A percentile compares a stretch with the other conserved stretches of the same genome.
phyloP scores from a whole-genome alignment of 2,888 invertebrate species.

The Calameuta pallipes region DNA sequence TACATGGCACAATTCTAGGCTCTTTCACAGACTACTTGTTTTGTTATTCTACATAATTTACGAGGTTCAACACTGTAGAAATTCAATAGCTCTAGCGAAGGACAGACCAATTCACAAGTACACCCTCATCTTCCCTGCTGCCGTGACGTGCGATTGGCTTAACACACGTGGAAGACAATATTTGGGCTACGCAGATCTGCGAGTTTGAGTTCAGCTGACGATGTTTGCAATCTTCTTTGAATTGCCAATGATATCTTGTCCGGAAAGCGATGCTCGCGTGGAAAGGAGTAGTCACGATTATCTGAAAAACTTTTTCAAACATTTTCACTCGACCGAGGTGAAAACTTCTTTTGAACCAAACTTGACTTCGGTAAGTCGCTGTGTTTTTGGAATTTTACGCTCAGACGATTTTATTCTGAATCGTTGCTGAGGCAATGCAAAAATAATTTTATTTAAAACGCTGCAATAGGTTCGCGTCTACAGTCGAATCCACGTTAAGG shows the following conservation, averaged over 20 bases:
- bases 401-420: conserved; percentile 17
- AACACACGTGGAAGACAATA: no score
- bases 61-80: neutral
- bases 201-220: no score
- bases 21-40: neutral
- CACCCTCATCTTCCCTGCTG: neutral
- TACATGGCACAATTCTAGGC: neutral
- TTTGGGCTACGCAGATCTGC: no score
- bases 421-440: neutral
- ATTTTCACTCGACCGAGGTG: conserved; percentile 27
- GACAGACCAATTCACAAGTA: neutral
- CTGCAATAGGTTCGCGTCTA: neutral
- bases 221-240: no score
- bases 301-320: conserved; percentile 17
- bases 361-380: neutral
- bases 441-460: neutral
- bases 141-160: no score
- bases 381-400: neutral
- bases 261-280: no score
- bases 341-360: neutral
- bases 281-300: conserved; percentile 28
- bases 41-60: neutral
- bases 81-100: neutral
- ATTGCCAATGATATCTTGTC: no score
- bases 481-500: neutral